Evolutionary conservation across 2,888 invertebrate genomes (phyloP).

Genomic region (Acanthosoma haemorrhoidale): DNA sequence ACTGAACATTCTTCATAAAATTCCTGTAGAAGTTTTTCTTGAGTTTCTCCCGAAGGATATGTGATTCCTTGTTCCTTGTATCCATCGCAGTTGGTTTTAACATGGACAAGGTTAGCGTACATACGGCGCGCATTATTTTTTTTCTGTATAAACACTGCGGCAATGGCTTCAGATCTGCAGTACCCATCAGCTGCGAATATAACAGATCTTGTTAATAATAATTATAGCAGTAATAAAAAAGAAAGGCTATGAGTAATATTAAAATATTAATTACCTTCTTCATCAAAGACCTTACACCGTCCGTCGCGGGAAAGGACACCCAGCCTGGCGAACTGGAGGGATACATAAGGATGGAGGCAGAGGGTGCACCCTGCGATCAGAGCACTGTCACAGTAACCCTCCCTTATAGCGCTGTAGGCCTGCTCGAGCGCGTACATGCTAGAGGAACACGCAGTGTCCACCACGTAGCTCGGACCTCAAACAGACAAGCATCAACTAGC

Average conservation of each 20-base stretch:
- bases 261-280: constrained; percentile 55
- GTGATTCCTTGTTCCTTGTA: constrained; percentile 66
- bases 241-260: neutral
- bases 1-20: constrained; percentile 59
- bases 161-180: constrained; percentile 50
- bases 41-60: constrained; percentile 56
- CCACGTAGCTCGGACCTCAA: constrained; percentile 73
- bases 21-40: constrained; percentile 47
- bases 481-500: too few relatives aligned
- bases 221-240: neutral
- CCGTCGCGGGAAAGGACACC: constrained; percentile 77
- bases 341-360: constrained; percentile 79
- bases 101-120: constrained; percentile 67
- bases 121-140: constrained; percentile 56
- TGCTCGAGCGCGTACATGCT: constrained; percentile 81
- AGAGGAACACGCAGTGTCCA: constrained; percentile 95
- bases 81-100: constrained; percentile 76
- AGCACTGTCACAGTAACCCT: constrained; percentile 80
- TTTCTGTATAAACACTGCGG: constrained; percentile 47
- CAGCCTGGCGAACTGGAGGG: constrained; percentile 72
- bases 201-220: neutral
- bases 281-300: constrained; percentile 85
- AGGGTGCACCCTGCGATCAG: constrained; percentile 84
- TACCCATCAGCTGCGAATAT: constrained; percentile 49
- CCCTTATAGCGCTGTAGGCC: constrained; percentile 67